These are phyloP conservation scores for Hoplostethus mediterraneus DNA, from an alignment of 2,797 vertebrate species.

Conservation along the genomic window DNA sequence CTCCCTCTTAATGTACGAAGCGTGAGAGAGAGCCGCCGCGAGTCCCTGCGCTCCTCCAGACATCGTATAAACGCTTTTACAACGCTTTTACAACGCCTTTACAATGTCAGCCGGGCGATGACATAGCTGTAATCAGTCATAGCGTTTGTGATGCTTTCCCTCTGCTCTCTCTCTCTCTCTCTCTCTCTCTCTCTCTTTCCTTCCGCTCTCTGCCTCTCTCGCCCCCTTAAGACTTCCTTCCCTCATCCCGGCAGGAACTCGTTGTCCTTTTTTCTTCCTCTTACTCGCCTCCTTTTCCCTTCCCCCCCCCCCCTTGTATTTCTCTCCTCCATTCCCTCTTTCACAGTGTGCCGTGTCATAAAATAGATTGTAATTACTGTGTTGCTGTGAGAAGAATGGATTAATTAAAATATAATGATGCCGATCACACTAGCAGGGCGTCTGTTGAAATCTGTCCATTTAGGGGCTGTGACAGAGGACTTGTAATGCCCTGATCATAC, in stretches of 20 bases:
- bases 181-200: conserved; percentile 32
- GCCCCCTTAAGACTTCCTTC: conserved; percentile 12
- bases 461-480: conserved; percentile 75
- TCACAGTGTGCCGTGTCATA: conserved; percentile 72
- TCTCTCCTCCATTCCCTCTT: conserved; percentile 60
- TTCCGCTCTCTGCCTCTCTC: not conserved
- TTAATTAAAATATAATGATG: conserved; percentile 86
- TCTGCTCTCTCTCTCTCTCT: conserved; percentile 59
- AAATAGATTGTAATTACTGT: conserved; percentile 82
- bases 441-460: conserved; percentile 80
- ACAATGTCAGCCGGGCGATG: conserved; percentile 73
- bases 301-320: conserved; percentile 44
- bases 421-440: conserved; percentile 78
- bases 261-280: conserved; percentile 39
- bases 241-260: conserved; percentile 37
- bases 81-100: conserved; percentile 81
- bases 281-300: conserved; percentile 30
- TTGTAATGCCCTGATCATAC: conserved; percentile 80
- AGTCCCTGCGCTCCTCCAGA: conserved; percentile 56
- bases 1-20: conserved; percentile 46
- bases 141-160: conserved; percentile 66
- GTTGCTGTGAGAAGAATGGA: conserved; percentile 82
- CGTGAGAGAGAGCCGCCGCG: conserved; percentile 40
- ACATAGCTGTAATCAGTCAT: conserved; percentile 77
- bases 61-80: conserved; percentile 81